Evolutionary conservation across 2,113 vertebrate genomes (phyloP).

Genomic region (Corynorhinus townsendii): DNA sequence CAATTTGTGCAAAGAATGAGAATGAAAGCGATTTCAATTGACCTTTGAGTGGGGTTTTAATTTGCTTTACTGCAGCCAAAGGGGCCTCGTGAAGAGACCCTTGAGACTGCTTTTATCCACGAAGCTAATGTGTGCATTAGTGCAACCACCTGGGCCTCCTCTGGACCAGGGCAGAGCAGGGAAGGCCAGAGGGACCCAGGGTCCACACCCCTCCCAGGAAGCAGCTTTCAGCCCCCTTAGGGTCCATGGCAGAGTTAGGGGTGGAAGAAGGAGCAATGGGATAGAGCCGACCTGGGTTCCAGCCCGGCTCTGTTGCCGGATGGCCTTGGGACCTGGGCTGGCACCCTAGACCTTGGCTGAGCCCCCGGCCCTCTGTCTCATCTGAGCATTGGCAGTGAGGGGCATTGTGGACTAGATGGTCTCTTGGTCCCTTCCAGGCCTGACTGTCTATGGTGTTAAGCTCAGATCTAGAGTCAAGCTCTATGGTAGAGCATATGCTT

Average conservation of each 20-base stretch:
- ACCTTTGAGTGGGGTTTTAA: slow-evolving; percentile 71
- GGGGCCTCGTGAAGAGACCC: slow-evolving; percentile 55
- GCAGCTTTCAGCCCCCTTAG: not conserved
- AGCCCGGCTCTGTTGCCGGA: not conserved
- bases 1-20: slow-evolving; percentile 59
- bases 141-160: not conserved
- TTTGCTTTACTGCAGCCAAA: slow-evolving; percentile 67
- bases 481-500: not conserved
- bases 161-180: not conserved
- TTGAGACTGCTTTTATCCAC: slow-evolving; percentile 60
- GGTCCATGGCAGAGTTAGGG: not conserved
- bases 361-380: not conserved
- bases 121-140: slow-evolving; percentile 58
- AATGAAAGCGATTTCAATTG: slow-evolving; percentile 68
- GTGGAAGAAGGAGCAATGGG: not conserved
- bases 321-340: not conserved
- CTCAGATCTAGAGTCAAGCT: not conserved
- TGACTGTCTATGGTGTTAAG: not conserved
- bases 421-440: not conserved
- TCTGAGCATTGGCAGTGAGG: not conserved
- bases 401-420: not conserved
- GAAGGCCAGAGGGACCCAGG: not conserved
- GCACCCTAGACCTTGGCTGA: not conserved
- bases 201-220: not conserved
- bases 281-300: not conserved